These are phyloP conservation scores for Hylia prasina DNA, from an alignment of 2,113 vertebrate species.

Conservation along the genomic window DNA sequence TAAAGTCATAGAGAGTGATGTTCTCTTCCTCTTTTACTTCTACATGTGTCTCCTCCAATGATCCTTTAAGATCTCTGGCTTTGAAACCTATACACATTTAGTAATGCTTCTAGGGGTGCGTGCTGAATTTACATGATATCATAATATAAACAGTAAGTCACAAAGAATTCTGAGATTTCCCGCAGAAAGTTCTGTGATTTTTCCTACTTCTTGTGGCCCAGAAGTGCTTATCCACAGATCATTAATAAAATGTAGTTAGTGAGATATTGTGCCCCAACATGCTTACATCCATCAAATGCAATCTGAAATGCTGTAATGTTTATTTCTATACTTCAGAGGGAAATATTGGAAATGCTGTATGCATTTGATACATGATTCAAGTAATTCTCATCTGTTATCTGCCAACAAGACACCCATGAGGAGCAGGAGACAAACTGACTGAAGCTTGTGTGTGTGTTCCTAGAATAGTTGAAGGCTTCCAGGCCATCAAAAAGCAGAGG, in stretches of 20 bases:
- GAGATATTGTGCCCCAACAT: background rate
- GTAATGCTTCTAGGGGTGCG: background rate
- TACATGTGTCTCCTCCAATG: background rate
- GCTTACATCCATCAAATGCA: background rate
- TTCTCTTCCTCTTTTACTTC: background rate
- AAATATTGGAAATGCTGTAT: background rate
- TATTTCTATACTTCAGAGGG: background rate
- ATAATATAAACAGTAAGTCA: background rate
- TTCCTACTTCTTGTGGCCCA: background rate
- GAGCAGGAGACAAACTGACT: background rate
- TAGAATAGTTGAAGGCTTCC: background rate
- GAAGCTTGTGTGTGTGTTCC: background rate
- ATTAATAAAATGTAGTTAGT: background rate
- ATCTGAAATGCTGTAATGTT: background rate
- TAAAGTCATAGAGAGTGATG: background rate
- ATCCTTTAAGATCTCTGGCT: background rate
- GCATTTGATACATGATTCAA: background rate
- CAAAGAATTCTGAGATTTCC: background rate
- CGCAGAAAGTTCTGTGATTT: background rate
- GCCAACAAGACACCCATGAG: slow-evolving; percentile 2
- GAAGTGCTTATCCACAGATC: background rate
- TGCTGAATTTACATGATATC: background rate
- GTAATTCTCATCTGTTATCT: slow-evolving; percentile 27
- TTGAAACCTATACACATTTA: background rate
- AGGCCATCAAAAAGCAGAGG: background rate